phyloP scores from a whole-genome alignment of 2,888 invertebrate genomes.

The Punctoribates punctum region DNA sequence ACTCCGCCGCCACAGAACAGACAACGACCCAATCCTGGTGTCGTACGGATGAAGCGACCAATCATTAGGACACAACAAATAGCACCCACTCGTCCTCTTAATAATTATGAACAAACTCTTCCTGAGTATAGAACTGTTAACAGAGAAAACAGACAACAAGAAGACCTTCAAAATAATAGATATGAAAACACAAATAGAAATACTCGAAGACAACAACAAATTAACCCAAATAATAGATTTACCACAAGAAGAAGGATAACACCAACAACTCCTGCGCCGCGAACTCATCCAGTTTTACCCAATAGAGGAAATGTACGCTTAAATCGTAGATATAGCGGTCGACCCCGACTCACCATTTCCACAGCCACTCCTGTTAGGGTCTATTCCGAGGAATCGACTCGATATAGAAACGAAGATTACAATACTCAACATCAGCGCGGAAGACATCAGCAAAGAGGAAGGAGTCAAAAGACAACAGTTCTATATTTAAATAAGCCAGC shows the following conservation, averaged over 20 bases:
- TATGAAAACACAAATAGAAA: not conserved
- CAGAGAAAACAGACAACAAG: slow-evolving; percentile 18
- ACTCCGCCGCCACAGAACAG: not conserved
- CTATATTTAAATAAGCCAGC: slow-evolving; percentile 9
- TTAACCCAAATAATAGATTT: not conserved
- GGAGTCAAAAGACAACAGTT: slow-evolving; percentile 11
- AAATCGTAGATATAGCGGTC: slow-evolving; percentile 39
- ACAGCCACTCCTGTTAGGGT: not conserved
- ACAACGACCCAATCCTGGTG: slow-evolving; percentile 8
- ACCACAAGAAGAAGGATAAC: slow-evolving; percentile 18
- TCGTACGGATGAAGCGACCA: not conserved
- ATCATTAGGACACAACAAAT: slow-evolving; percentile 12
- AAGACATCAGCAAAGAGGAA: slow-evolving; percentile 10
- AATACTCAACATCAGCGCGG: not conserved
- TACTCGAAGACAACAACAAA: slow-evolving; percentile 30
- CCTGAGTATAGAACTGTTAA: slow-evolving; percentile 18
- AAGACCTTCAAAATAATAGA: slow-evolving; percentile 1
- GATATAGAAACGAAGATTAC: slow-evolving; percentile 20
- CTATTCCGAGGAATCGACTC: slow-evolving; percentile 13
- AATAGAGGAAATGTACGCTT: slow-evolving; percentile 36
- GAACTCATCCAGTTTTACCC: slow-evolving; percentile 30
- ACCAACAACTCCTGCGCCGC: slow-evolving; percentile 36
- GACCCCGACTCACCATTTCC: not conserved
- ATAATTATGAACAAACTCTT: not conserved
- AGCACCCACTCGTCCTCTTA: not conserved